These are phyloP conservation scores for Ylistrum balloti DNA, from an alignment of 1,140 invertebrate genomes.

Conservation along the genomic window DNA sequence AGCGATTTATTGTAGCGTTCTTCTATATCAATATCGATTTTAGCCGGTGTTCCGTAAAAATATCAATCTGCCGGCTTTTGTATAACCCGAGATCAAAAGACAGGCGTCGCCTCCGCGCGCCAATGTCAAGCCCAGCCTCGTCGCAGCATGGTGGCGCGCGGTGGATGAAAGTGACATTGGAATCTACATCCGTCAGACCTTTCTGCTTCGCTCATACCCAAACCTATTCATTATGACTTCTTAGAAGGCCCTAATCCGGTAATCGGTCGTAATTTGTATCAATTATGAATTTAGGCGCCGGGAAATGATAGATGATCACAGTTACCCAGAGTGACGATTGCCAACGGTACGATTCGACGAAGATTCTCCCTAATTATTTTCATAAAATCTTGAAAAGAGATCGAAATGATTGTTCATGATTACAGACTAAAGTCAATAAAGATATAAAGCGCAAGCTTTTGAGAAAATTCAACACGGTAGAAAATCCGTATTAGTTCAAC, in stretches of 20 bases:
- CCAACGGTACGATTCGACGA: not conserved
- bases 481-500: constrained; percentile 28
- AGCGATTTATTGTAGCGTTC: constrained; percentile 15
- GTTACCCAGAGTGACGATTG: constrained; percentile 22
- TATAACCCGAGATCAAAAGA: constrained; percentile 19
- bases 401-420: constrained; percentile 28
- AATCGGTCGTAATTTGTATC: constrained; percentile 38
- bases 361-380: constrained; percentile 40
- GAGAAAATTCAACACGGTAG: constrained; percentile 31
- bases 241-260: constrained; percentile 37
- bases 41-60: not conserved
- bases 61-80: constrained; percentile 26
- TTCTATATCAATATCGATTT: not conserved
- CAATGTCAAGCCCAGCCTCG: constrained; percentile 21
- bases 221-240: constrained; percentile 39
- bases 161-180: constrained; percentile 26
- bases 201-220: constrained; percentile 30
- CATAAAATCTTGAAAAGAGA: constrained; percentile 35
- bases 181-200: constrained; percentile 31
- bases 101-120: not conserved
- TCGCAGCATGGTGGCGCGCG: constrained; percentile 29
- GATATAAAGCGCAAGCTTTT: constrained; percentile 38
- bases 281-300: constrained; percentile 33
- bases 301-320: constrained; percentile 34
- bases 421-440: constrained; percentile 20